Evolutionary conservation across 2,797 vertebrate genomes (phyloP), one percentile per base, ranked within the genome.

Genomic region (Ceyx erithaca): DNA sequence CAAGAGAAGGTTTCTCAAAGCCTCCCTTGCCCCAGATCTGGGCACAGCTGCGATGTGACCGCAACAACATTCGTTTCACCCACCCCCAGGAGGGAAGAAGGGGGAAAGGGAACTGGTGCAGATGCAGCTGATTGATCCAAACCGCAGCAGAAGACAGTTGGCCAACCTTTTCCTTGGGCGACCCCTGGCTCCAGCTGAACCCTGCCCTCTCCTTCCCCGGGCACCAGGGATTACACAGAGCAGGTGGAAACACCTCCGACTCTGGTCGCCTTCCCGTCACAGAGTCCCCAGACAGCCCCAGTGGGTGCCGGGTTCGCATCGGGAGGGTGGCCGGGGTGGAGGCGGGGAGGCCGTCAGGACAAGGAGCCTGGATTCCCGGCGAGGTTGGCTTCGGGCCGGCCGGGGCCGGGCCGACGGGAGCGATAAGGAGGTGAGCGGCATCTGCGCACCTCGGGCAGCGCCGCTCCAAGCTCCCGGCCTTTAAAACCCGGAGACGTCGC

Each of bases 1-100:
- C 88, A 93, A 88, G 85, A 76, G 79, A 62, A 67, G 77, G 90
- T 93, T 91, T 92, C 87, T 90, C 90, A 93, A 81, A 80, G 85
- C 78, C 81, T 85, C 85, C 85, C 83, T 88, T 63, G 84, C 81
- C 84, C 90, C 92, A 88, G 58, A 91, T 89, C 80, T 33, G 90
- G 80, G 80, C 59, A 68, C 87, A 41, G 84, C 84, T 40, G 79
- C 6, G 15, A 14, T 2, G 26, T 30, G 71, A 4, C 82, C 13
- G 7, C 80, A 49, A 51, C 76, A 64, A 28, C 88, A 89, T 79
- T 92, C 37, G 52, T 77, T 85, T 49, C 4, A 1, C 25, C 77
- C 2, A 2, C 51, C 68, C 52, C 41, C 4, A 14, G n/a, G 18
- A 35, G 25, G 58, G 23, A 14, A 43, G 30, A 55, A n/a, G 13